These are phyloP conservation scores for Agapornis roseicollis DNA, from an alignment of 2,113 vertebrate species.

Conservation along the genomic window DNA sequence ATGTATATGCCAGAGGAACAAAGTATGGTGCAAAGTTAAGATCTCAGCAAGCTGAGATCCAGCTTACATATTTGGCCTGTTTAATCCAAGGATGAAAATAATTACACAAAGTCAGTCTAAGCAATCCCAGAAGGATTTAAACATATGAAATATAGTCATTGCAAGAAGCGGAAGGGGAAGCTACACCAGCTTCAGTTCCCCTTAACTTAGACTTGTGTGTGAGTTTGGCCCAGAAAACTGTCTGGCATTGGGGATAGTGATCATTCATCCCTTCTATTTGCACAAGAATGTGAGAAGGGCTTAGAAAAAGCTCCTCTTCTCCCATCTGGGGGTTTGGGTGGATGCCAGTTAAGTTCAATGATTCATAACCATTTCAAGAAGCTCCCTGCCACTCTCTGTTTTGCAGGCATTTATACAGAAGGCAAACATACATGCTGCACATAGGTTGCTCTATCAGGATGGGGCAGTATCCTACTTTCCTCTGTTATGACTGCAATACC, in stretches of 20 bases:
- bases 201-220: constrained; percentile 10
- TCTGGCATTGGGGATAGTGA: constrained; percentile 31
- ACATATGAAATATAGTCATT: constrained; percentile 11
- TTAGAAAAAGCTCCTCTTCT: constrained; percentile 34
- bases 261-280: constrained; percentile 60
- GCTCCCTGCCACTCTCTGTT: constrained; percentile 17
- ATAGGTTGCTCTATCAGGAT: background rate
- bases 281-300: constrained; percentile 59
- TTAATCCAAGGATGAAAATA: constrained; percentile 60
- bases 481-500: background rate
- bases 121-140: constrained; percentile 45
- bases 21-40: constrained; percentile 38
- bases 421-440: background rate
- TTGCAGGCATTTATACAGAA: background rate
- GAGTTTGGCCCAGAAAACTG: constrained; percentile 55
- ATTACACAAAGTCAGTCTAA: constrained; percentile 46
- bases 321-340: constrained; percentile 48
- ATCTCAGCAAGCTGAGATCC: constrained; percentile 33
- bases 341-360: constrained; percentile 42
- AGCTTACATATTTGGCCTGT: constrained; percentile 51
- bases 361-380: constrained; percentile 55
- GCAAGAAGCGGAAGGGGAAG: constrained; percentile 2
- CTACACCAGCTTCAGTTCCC: constrained; percentile 20
- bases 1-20: constrained; percentile 30
- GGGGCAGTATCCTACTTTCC: background rate